Conservation (phyloP, 2,113 vertebrate species). For the Ophiodon elongatus region DNA sequence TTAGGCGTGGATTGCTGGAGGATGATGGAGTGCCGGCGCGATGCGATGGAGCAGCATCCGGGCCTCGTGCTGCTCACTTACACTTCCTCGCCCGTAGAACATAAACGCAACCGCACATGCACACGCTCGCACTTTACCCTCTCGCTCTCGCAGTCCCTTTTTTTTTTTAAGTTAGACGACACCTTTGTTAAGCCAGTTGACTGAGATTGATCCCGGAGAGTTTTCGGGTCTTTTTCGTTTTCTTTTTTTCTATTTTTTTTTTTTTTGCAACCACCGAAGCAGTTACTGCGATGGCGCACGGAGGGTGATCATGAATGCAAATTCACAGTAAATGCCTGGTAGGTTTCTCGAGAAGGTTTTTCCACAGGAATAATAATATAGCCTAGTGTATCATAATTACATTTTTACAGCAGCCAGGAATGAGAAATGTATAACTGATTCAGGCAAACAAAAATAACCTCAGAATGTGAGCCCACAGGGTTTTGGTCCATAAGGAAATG, state of each 20-base stretch:
- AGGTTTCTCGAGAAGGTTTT: slow-evolving; percentile 60
- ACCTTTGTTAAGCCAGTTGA: neutral
- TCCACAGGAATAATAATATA: slow-evolving; percentile 45
- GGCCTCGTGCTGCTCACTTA: slow-evolving; percentile 40
- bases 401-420: slow-evolving; percentile 55
- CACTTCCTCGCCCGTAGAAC: slow-evolving; percentile 13
- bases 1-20: slow-evolving; percentile 48
- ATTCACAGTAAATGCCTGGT: slow-evolving; percentile 64
- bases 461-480: slow-evolving; percentile 20
- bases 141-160: neutral
- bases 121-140: neutral
- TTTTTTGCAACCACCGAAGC: slow-evolving; percentile 40
- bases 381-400: slow-evolving; percentile 53
- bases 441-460: slow-evolving; percentile 66
- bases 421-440: slow-evolving; percentile 69
- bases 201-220: neutral
- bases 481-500: slow-evolving; percentile 35
- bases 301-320: slow-evolving; percentile 73
- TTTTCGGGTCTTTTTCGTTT: slow-evolving; percentile 31
- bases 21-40: slow-evolving; percentile 55
- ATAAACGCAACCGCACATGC: slow-evolving; percentile 2
- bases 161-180: neutral
- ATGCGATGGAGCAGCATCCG: slow-evolving; percentile 45
- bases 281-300: neutral
- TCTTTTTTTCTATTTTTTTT: too few relatives aligned